Percentiles rank a stretch among this genome's conserved stretches.
Conservation (phyloP, 2,113 vertebrate genomes). For the Chloropsis cyanopogon region DNA sequence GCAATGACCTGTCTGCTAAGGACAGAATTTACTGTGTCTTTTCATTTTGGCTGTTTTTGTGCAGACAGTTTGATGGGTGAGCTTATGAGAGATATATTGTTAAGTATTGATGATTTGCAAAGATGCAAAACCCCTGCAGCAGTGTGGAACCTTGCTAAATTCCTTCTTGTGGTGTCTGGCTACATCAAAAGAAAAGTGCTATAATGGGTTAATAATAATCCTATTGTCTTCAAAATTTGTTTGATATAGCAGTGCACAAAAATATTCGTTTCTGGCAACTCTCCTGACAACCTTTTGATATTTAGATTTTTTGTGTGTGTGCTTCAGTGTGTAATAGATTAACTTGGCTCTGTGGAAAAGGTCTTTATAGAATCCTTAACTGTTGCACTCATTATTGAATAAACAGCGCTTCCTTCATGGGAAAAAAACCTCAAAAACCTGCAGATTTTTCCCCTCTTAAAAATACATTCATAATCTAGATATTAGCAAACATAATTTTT, state of each 20-base stretch:
- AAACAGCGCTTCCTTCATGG: slow-evolving; percentile 5
- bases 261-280: slow-evolving; percentile 1
- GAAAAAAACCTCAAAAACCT: neutral
- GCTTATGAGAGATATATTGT: neutral
- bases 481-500: slow-evolving; percentile 53
- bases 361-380: slow-evolving; percentile 46
- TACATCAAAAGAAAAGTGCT: neutral
- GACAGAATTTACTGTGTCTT: neutral
- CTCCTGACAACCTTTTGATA: slow-evolving; percentile 24
- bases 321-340: slow-evolving; percentile 55
- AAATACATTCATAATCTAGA: slow-evolving; percentile 63
- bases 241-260: slow-evolving; percentile 8
- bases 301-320: slow-evolving; percentile 12
- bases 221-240: slow-evolving; percentile 7
- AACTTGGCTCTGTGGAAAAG: slow-evolving; percentile 33
- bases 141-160: neutral
- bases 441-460: neutral
- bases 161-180: neutral
- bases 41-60: neutral
- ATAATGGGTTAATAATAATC: neutral
- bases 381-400: slow-evolving; percentile 32
- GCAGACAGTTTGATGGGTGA: neutral
- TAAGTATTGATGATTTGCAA: neutral
- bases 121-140: neutral
- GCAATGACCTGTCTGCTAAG: neutral